Percentiles rank a stretch among this genome's conserved stretches.
Evolutionary conservation across 1,140 invertebrate species (phyloP).

Genomic region (Dreissena polymorpha): DNA sequence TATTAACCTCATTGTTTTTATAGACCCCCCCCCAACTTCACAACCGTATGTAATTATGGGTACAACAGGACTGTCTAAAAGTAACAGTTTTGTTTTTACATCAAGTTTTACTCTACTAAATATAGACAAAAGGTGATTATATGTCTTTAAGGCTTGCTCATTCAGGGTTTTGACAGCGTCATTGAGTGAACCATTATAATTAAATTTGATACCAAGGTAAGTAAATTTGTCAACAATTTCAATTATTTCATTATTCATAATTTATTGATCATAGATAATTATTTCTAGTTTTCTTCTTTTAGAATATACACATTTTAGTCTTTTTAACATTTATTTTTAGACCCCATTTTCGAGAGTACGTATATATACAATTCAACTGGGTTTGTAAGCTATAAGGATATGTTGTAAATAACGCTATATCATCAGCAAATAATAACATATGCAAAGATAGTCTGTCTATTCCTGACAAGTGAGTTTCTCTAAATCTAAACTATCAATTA

Average conservation of each 20-base stretch:
- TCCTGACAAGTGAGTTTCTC: constrained; percentile 1
- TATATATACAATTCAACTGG: too few species aligned
- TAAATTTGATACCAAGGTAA: constrained; percentile 44
- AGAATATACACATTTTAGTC: too few species aligned
- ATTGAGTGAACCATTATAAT: constrained; percentile 43
- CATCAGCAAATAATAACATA: constrained; percentile 21
- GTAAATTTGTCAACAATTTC: constrained; percentile 47
- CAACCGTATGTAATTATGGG: constrained; percentile 43
- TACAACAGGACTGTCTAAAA: constrained; percentile 33
- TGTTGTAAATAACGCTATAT: too few species aligned
- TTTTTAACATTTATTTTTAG: too few species aligned
- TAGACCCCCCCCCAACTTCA: constrained; percentile 41
- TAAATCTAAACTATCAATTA: background rate
- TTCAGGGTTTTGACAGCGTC: constrained; percentile 16
- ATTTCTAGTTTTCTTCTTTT: background rate
- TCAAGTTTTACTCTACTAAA: constrained; percentile 8
- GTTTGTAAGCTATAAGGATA: too few species aligned
- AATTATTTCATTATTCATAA: constrained; percentile 26
- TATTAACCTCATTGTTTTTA: constrained; percentile 20
- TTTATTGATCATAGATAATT: constrained; percentile 28
- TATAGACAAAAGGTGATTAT: too few species aligned
- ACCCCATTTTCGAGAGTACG: too few species aligned
- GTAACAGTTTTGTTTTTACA: constrained; percentile 11
- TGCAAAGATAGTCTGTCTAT: background rate
- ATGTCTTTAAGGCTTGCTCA: constrained; percentile 34